Evolutionary conservation across 2,888 invertebrate genomes (phyloP).

Genomic region (Steinernema carpocapsae): DNA sequence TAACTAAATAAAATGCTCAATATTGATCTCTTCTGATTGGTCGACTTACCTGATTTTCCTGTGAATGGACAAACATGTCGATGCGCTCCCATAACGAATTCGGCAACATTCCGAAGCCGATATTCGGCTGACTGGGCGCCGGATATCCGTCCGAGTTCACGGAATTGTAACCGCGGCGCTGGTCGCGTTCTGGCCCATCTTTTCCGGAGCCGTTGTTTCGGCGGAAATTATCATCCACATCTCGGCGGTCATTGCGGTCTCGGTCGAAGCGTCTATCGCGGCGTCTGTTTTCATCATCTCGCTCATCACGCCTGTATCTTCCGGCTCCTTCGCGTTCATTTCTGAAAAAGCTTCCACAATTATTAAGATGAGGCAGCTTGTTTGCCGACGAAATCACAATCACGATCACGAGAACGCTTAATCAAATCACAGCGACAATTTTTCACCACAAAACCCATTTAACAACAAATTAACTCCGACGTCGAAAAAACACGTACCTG

Average conservation of each 20-base stretch:
- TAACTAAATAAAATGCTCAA: neutral
- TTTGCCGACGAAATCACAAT: too few species aligned
- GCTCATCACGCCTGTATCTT: conserved; percentile 5
- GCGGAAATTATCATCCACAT: conserved; percentile 1
- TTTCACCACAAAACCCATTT: neutral
- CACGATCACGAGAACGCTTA: too few species aligned
- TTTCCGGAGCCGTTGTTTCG: neutral
- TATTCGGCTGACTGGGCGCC: neutral
- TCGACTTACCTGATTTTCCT: neutral
- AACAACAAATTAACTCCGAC: too few species aligned
- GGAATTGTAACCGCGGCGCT: conserved; percentile 13
- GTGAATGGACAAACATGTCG: conserved; percentile 7
- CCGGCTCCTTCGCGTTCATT: conserved; percentile 4
- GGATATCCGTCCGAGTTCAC: neutral
- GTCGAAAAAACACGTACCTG: too few species aligned
- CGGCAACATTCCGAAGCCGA: neutral
- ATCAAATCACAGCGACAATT: neutral
- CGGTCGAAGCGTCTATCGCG: conserved; percentile 8
- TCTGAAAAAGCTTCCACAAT: neutral
- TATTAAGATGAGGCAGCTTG: too few species aligned
- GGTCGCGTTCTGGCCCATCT: neutral
- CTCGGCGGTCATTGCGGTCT: conserved; percentile 6
- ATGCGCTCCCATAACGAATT: conserved; percentile 2
- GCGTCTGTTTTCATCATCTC: neutral
- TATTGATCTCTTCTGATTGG: neutral